A percentile compares a stretch with the other conserved stretches of the same genome.
phyloP scores from a whole-genome alignment of 2,113 vertebrate species.

The Chaetura pelagica region DNA sequence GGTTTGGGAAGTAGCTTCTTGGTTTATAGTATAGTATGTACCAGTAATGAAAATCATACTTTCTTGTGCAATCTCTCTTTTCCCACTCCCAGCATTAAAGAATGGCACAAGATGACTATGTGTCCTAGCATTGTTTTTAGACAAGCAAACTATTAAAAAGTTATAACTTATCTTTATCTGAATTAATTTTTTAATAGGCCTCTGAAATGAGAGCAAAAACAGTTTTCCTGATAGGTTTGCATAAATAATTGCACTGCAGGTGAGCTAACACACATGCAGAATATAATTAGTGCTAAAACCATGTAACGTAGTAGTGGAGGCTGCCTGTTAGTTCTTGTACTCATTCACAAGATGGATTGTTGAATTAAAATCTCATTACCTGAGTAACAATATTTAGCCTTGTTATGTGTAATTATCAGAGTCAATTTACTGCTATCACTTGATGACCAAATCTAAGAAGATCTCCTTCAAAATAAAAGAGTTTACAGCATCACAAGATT shows the following conservation, averaged over 20 bases:
- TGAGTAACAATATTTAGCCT: neutral
- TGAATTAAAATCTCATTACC: conserved; percentile 70
- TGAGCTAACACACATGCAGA: neutral
- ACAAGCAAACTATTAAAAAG: neutral
- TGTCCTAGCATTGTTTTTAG: neutral
- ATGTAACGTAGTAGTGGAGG: neutral
- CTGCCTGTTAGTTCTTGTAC: neutral
- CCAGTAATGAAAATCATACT: neutral
- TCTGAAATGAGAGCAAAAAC: neutral
- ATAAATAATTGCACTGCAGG: conserved; percentile 20
- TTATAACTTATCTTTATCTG: neutral
- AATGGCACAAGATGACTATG: neutral
- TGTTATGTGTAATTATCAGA: conserved; percentile 56
- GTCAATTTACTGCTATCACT: conserved; percentile 35
- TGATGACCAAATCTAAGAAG: neutral
- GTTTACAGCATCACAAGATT: neutral
- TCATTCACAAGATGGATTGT: conserved; percentile 33
- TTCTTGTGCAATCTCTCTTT: neutral
- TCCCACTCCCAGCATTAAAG: neutral
- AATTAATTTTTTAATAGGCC: neutral
- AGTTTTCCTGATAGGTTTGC: neutral
- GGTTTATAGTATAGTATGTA: neutral
- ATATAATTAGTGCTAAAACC: neutral
- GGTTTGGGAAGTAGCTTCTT: neutral
- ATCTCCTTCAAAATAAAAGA: neutral